Conservation (phyloP, 2,888 invertebrate genomes). For the Nemotelus pantherinus region DNA sequence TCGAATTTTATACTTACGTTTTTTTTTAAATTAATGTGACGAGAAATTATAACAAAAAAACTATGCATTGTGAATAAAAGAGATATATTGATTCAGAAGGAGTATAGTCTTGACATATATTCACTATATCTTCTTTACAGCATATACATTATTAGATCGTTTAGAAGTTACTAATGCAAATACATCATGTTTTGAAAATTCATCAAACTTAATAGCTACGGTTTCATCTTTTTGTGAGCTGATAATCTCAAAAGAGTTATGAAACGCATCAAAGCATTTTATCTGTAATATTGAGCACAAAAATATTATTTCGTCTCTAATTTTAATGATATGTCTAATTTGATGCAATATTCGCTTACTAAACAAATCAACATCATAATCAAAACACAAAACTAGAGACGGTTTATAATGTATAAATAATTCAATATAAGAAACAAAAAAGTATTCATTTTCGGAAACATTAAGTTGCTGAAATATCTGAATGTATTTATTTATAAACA, state of each 20-base stretch:
- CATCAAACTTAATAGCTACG: not conserved
- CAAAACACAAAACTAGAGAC: not conserved
- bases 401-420: constrained; percentile 6
- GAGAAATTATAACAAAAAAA: no score
- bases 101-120: not conserved
- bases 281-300: not conserved
- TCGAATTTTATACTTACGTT: no score
- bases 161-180: not conserved
- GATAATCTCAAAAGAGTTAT: not conserved
- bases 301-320: constrained; percentile 8
- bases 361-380: not conserved
- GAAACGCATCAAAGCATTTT: constrained; percentile 2
- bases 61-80: not conserved
- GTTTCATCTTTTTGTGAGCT: not conserved
- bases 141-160: not conserved
- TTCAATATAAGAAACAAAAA: constrained; percentile 9
- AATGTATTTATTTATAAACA: not conserved
- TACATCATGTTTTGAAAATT: not conserved
- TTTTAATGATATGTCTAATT: constrained; percentile 2
- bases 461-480: not conserved
- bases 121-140: not conserved
- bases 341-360: not conserved
- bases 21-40: no score
- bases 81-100: not conserved
- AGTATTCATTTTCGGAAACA: not conserved